Evolutionary conservation across 2,888 invertebrate species (phyloP).

Genomic region (Hymenopus coronatus): DNA sequence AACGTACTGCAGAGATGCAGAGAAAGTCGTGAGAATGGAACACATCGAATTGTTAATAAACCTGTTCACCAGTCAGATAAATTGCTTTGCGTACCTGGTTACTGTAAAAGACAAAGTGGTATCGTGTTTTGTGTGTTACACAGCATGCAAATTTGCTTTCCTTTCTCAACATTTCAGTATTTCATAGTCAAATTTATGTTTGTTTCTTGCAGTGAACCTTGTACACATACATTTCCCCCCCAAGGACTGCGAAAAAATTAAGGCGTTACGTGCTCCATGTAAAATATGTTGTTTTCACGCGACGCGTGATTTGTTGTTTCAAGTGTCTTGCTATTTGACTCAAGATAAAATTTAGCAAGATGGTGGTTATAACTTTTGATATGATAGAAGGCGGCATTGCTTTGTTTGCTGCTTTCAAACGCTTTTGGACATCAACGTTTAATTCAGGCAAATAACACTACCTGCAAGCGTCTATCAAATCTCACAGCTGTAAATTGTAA

Average conservation of each 20-base stretch:
- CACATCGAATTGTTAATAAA: too few species aligned
- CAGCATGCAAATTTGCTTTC: background rate
- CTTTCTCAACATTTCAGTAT: background rate
- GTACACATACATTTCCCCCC: background rate
- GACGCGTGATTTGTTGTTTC: background rate
- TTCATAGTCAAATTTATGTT: background rate
- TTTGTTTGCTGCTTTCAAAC: too few species aligned
- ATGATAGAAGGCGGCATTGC: too few species aligned
- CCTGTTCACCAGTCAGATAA: too few species aligned
- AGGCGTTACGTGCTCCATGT: background rate
- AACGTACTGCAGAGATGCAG: too few species aligned
- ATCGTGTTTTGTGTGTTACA: background rate
- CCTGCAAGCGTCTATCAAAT: too few species aligned
- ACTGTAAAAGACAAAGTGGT: background rate
- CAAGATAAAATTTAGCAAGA: background rate
- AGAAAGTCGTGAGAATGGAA: too few species aligned
- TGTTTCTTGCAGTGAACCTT: background rate
- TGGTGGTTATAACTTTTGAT: too few species aligned
- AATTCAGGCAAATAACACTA: too few species aligned
- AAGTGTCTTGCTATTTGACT: background rate
- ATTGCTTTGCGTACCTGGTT: background rate
- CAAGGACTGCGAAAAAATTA: background rate
- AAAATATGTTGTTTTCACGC: background rate
- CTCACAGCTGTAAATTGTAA: too few species aligned
- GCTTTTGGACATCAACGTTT: too few species aligned